Evolutionary conservation across 2,888 invertebrate genomes (phyloP).

Genomic region (Agrochola litura): DNA sequence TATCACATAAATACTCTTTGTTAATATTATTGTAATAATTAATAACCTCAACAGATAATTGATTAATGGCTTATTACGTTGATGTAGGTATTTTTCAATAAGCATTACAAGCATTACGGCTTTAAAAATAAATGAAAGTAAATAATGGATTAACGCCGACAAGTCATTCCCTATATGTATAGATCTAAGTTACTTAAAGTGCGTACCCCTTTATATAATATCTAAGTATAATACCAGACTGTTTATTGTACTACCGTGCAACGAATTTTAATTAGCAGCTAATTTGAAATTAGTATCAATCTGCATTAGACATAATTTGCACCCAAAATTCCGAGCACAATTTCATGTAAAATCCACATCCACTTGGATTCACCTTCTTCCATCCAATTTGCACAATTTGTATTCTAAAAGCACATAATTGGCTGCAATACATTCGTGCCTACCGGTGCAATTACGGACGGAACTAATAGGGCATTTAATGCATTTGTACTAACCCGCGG

Average conservation of each 20-base stretch:
- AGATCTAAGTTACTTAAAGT: neutral
- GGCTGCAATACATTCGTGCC: slow-evolving; percentile 34
- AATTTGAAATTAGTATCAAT: slow-evolving; percentile 3
- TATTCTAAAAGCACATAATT: slow-evolving; percentile 47
- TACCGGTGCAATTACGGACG: slow-evolving; percentile 33
- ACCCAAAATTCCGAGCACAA: slow-evolving; percentile 33
- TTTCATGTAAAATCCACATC: slow-evolving; percentile 8
- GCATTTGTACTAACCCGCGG: slow-evolving; percentile 38
- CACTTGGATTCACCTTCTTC: neutral
- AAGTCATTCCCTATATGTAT: neutral
- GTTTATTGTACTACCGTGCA: neutral
- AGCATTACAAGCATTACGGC: no score
- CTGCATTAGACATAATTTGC: neutral
- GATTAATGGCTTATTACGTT: neutral
- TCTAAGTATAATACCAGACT: no score
- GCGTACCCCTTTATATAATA: neutral
- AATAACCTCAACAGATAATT: neutral
- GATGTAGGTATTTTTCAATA: neutral
- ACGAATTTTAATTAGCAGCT: neutral
- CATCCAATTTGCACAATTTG: slow-evolving; percentile 31
- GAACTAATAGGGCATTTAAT: slow-evolving; percentile 49
- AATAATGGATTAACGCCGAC: neutral
- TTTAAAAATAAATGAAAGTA: neutral
- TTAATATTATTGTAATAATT: no score
- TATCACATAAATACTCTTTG: neutral